phyloP scores from a whole-genome alignment of 2,113 vertebrate genomes.

The Numenius arquata region DNA sequence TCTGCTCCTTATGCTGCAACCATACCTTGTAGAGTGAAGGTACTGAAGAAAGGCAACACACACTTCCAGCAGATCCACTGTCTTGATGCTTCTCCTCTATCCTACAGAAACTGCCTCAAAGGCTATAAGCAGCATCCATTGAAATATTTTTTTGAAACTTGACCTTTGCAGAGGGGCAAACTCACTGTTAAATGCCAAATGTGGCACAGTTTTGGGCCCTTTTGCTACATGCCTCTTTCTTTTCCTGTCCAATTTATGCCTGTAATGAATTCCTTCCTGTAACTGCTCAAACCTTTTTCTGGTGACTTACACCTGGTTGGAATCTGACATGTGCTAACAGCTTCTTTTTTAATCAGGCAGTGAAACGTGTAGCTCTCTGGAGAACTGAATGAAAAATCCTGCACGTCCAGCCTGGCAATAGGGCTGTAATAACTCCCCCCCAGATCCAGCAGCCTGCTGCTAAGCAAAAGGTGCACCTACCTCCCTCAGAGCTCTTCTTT shows the following conservation, averaged over 20 bases:
- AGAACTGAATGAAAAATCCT: background rate
- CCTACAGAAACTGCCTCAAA: background rate
- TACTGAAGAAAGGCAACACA: background rate
- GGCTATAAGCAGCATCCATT: background rate
- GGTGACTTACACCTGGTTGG: background rate
- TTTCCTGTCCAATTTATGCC: background rate
- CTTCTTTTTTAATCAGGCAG: background rate
- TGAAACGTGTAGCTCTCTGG: background rate
- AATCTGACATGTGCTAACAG: background rate
- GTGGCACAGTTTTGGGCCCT: accelerated
- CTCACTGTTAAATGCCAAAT: background rate
- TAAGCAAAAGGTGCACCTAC: accelerated
- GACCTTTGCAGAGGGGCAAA: background rate
- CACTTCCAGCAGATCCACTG: background rate
- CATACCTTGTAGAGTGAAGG: background rate
- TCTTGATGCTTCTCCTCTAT: background rate
- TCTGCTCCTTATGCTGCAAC: background rate
- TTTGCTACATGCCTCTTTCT: accelerated
- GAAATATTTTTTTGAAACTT: background rate
- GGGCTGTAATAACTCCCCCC: background rate
- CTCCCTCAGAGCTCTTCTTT: background rate
- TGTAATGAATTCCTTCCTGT: background rate
- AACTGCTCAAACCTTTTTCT: background rate
- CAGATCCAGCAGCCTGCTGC: background rate
- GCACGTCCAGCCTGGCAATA: background rate